Percentiles rank a stretch among this genome's conserved stretches.
Conservation (phyloP, 2,888 invertebrate genomes). For the Pseudolycoriella hygida region DNA sequence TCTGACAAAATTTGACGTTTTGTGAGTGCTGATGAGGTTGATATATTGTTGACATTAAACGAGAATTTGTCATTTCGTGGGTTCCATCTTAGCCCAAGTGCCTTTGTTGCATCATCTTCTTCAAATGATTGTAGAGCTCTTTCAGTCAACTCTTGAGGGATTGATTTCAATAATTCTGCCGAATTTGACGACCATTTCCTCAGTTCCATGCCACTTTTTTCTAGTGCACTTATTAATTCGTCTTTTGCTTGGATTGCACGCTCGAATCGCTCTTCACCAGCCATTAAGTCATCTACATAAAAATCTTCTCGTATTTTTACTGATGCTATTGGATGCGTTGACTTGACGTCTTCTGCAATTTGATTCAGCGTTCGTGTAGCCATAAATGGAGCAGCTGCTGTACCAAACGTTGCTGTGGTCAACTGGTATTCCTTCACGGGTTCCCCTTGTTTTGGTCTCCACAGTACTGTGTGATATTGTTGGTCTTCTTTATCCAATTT, state of each 20-base stretch:
- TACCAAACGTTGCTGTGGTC: conserved; percentile 12
- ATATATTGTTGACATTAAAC: not conserved
- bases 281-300: conserved; percentile 11
- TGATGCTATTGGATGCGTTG: conserved; percentile 10
- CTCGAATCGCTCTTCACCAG: conserved; percentile 5
- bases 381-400: conserved; percentile 10
- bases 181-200: conserved; percentile 3
- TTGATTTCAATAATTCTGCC: not conserved
- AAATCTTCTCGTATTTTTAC: conserved; percentile 8
- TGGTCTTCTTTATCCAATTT: not conserved
- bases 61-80: not conserved
- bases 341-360: conserved; percentile 11
- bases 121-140: not conserved
- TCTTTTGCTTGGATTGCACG: not conserved
- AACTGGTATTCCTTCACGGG: conserved; percentile 7
- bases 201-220: not conserved
- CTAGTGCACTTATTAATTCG: not conserved
- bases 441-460: not conserved
- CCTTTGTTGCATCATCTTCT: not conserved
- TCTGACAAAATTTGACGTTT: conserved; percentile 7
- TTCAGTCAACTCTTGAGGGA: not conserved
- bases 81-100: not conserved
- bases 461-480: not conserved
- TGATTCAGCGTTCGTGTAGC: conserved; percentile 11
- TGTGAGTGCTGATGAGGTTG: not conserved